Base-by-base conservation (phyloP, 2,113 vertebrate species). In the Scalopus aquaticus region DNA sequence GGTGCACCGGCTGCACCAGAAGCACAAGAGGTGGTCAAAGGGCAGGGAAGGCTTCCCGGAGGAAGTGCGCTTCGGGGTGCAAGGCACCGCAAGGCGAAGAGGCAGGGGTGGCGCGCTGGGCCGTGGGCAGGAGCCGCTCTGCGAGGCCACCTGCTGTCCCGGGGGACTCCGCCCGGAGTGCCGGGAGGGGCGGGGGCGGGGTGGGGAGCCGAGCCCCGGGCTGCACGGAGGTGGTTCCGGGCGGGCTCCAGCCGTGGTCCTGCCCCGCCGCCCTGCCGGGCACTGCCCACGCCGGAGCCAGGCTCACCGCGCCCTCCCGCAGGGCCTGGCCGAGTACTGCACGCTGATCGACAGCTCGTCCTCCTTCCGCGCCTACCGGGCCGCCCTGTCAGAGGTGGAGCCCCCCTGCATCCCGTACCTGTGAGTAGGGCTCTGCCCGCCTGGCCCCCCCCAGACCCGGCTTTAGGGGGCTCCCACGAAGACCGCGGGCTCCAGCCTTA, bases 291-390 rank as follows among this genome's bases (percentile, higher is more conserved):
- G n/a, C n/a, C n/a, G n/a, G n/a, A n/a, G 46, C 46, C 46, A 8
- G 2, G 22, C 22, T 8, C 26, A 24, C 56, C 64, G 72, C 6
- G 0, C 13, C 69, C 20, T 30, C 76, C 49, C 1, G 70, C 78
- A 99, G 98, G 99, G 99, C 90, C 97, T 99, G 98, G 99, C 99
- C 12, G 99, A 99, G 96, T 99, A 99, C 98, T 99, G 99, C 98
- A 99, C 99, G 0, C 98, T 99, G 97, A 99, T 99, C 0, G 99
- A 99, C 99, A 99, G 99, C 98, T 99, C 99, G 4, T 99, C 99
- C 0, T 99, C 99, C 96, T 99, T 99, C 98, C 98, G 99, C 4
- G 99, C 99, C 19, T 99, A 99, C 97, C 98, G 99, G 86, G 99
- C 99, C 0, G 99, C 99, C n/a, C 98, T 99, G 91, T 98, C 99